These are phyloP conservation scores for Sarotherodon lohbergeri DNA, from an alignment of 2,113 vertebrate genomes.

Conservation along the genomic window DNA sequence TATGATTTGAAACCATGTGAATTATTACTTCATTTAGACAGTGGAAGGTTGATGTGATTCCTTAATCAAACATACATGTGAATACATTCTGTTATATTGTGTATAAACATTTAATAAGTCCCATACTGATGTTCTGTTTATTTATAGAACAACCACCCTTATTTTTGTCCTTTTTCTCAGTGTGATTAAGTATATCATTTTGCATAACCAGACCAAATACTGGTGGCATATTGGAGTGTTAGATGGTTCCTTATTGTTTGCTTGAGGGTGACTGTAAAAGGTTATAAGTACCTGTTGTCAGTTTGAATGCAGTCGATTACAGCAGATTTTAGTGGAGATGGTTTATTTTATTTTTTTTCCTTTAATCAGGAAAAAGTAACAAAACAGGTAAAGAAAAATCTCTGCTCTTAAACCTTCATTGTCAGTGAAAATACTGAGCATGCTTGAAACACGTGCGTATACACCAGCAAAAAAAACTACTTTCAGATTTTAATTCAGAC, in stretches of 20 bases:
- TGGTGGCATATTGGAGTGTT: not conserved
- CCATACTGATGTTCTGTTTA: not conserved
- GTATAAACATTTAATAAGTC: not conserved
- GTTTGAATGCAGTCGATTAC: not conserved
- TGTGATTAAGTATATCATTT: not conserved
- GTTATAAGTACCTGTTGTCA: not conserved
- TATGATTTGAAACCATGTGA: not conserved
- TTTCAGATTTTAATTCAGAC: not conserved
- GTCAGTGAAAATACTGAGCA: not conserved
- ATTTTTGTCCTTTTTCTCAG: not conserved
- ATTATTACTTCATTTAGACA: not conserved
- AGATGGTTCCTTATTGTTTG: not conserved
- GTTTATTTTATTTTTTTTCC: not conserved
- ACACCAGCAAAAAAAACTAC: not conserved
- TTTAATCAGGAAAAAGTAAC: not conserved
- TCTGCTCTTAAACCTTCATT: not conserved
- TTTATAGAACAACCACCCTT: not conserved
- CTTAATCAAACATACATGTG: not conserved
- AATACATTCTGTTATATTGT: not conserved
- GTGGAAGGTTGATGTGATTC: not conserved
- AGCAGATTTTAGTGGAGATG: not conserved
- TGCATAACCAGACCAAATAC: not conserved
- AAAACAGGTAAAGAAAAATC: not conserved
- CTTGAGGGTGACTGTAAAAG: not conserved
- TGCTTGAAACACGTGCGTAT: not conserved